Conservation (phyloP, 2,888 invertebrate genomes). For the Teleiodes luculella region DNA sequence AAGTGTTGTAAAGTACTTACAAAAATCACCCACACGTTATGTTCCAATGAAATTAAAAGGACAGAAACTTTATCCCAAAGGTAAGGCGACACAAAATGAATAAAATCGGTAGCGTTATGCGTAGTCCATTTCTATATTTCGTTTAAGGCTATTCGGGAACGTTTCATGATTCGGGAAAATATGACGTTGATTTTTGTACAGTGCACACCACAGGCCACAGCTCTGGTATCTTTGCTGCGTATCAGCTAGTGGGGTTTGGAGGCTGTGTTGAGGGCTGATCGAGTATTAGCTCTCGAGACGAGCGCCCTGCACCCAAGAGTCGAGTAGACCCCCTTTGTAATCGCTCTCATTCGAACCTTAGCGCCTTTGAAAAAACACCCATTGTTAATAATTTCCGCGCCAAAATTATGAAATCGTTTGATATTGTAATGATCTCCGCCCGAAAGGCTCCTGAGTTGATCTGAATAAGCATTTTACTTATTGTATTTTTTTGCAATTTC, state of each 20-base stretch:
- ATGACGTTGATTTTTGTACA: not conserved
- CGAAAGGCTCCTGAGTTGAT: conserved; percentile 19
- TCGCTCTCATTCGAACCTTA: conserved; percentile 31
- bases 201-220: not conserved
- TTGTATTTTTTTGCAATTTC: conserved; percentile 9
- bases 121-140: no score
- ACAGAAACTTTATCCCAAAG: no score
- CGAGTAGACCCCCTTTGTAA: conserved; percentile 34
- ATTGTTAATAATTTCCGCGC: conserved; percentile 38
- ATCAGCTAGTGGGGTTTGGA: conserved; percentile 31
- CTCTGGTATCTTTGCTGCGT: not conserved
- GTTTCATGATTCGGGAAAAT: not conserved
- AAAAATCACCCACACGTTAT: no score
- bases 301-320: conserved; percentile 58
- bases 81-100: no score
- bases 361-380: conserved; percentile 36
- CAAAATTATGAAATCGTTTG: conserved; percentile 36
- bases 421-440: conserved; percentile 35
- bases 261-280: conserved; percentile 46
- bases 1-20: no score
- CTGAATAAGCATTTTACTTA: conserved; percentile 19
- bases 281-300: conserved; percentile 63
- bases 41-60: no score
- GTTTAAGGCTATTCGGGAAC: not conserved
- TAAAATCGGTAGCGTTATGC: no score